Percentiles rank a stretch among this genome's conserved stretches.
These are phyloP conservation scores for Myotis planiceps DNA, from an alignment of 2,797 vertebrate species.

Conservation along the genomic window DNA sequence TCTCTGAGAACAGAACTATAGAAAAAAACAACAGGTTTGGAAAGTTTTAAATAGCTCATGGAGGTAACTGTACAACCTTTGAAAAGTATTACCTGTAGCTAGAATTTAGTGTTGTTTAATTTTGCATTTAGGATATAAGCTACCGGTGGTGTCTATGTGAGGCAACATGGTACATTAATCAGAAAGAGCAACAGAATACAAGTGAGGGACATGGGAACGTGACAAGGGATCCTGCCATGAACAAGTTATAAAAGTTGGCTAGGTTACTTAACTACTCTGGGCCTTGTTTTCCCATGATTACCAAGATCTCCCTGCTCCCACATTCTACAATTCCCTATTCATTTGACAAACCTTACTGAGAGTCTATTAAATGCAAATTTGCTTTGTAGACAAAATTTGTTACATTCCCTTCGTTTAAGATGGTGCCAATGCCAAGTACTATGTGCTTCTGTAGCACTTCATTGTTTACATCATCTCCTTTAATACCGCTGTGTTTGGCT, in stretches of 20 bases:
- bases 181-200: neutral
- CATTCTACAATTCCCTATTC: neutral
- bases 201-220: neutral
- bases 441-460: neutral
- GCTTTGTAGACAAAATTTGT: neutral
- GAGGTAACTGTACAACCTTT: neutral
- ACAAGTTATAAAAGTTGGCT: neutral
- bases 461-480: neutral
- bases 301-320: neutral
- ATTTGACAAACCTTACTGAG: neutral
- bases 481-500: neutral
- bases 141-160: neutral
- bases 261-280: neutral
- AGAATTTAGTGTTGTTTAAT: neutral
- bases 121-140: neutral
- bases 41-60: constrained; percentile 4
- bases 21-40: neutral
- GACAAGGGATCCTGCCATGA: neutral
- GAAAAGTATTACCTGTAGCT: neutral
- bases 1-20: neutral
- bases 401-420: neutral
- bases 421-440: neutral
- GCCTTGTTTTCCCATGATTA: neutral
- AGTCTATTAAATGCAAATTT: neutral
- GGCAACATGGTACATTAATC: neutral